phyloP scores from a whole-genome alignment of 2,113 vertebrate species.

The Leucopsar rothschildi region DNA sequence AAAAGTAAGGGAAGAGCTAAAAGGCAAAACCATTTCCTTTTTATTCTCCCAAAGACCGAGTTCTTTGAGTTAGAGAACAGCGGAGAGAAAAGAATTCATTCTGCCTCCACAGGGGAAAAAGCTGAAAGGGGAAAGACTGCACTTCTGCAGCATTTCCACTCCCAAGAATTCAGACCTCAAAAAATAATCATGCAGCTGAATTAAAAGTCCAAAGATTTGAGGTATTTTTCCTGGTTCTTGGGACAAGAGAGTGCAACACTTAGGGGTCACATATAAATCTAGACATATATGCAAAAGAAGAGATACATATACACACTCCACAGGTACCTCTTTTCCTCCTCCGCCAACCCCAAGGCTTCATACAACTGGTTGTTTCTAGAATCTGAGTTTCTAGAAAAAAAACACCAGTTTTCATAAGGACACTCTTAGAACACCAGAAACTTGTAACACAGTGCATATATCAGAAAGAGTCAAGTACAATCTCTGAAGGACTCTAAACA shows the following conservation, averaged over 20 bases:
- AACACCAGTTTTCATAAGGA: slow-evolving; percentile 66
- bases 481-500: not conserved
- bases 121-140: slow-evolving; percentile 43
- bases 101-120: slow-evolving; percentile 32
- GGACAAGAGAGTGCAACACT: slow-evolving; percentile 45
- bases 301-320: slow-evolving; percentile 65
- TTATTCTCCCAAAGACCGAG: not conserved
- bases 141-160: slow-evolving; percentile 44
- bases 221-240: not conserved
- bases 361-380: slow-evolving; percentile 69
- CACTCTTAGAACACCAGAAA: slow-evolving; percentile 60
- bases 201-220: slow-evolving; percentile 14
- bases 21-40: slow-evolving; percentile 36
- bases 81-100: slow-evolving; percentile 10
- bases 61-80: slow-evolving; percentile 39
- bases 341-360: slow-evolving; percentile 67
- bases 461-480: slow-evolving; percentile 28
- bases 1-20: slow-evolving; percentile 41
- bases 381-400: slow-evolving; percentile 68
- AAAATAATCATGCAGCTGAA: slow-evolving; percentile 38
- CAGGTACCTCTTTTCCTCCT: slow-evolving; percentile 66
- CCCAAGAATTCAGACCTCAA: slow-evolving; percentile 42
- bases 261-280: slow-evolving; percentile 51
- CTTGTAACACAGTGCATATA: slow-evolving; percentile 43
- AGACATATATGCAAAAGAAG: slow-evolving; percentile 64